These are phyloP conservation scores for Diorhabda elongata DNA, from an alignment of 1,140 invertebrate genomes.

Conservation along the genomic window DNA sequence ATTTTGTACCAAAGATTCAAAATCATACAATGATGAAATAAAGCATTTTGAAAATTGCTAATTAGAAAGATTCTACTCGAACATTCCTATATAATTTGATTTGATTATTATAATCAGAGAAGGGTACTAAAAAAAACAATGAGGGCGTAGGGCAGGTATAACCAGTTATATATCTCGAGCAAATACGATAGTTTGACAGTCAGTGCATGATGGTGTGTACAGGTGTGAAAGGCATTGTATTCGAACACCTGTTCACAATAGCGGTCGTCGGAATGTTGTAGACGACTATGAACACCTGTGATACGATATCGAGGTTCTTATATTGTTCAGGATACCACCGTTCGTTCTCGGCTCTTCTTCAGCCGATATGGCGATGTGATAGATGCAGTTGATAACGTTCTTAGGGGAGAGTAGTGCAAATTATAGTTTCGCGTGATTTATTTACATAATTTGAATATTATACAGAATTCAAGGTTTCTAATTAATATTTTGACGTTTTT, in stretches of 20 bases:
- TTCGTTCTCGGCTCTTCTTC: not conserved
- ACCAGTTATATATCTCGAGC: not conserved
- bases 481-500: too few species aligned
- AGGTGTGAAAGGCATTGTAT: conserved; percentile 2
- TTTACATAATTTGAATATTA: too few species aligned
- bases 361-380: not conserved
- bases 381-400: not conserved
- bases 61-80: too few species aligned
- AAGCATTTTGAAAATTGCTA: too few species aligned
- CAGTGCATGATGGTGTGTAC: not conserved
- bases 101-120: too few species aligned
- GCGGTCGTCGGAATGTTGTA: not conserved
- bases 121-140: not conserved
- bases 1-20: too few species aligned
- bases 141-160: not conserved
- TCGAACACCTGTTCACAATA: not conserved
- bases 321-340: not conserved
- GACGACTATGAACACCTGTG: not conserved
- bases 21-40: too few species aligned
- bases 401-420: not conserved
- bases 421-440: too few species aligned
- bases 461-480: too few species aligned
- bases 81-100: too few species aligned
- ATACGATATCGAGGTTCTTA: not conserved
- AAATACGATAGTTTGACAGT: not conserved